These are phyloP conservation scores for Xiphophorus birchmanni DNA, from an alignment of 2,797 vertebrate genomes.

Conservation along the genomic window DNA sequence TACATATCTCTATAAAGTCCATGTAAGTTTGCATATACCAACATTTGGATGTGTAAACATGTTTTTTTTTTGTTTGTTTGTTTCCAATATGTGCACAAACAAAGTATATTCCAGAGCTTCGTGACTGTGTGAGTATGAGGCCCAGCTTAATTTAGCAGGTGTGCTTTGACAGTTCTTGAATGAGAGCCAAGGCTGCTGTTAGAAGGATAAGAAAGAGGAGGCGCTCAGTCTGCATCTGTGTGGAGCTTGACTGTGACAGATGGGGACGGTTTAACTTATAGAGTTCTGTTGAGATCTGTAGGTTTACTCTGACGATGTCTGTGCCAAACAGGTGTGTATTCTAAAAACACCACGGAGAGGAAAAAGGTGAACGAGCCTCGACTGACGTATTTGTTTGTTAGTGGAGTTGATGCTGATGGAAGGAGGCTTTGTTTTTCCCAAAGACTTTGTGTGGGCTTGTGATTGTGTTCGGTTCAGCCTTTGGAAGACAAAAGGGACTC, in stretches of 20 bases:
- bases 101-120: slow-evolving; percentile 37
- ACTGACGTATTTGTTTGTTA: slow-evolving; percentile 59
- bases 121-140: slow-evolving; percentile 65
- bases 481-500: slow-evolving; percentile 16
- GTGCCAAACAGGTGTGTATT: slow-evolving; percentile 83
- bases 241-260: slow-evolving; percentile 78
- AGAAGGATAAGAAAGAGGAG: slow-evolving; percentile 72
- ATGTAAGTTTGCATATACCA: slow-evolving; percentile 29
- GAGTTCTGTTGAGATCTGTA: slow-evolving; percentile 85
- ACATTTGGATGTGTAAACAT: slow-evolving; percentile 30
- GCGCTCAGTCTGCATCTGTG: slow-evolving; percentile 80
- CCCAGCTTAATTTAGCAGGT: slow-evolving; percentile 84
- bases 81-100: slow-evolving; percentile 31
- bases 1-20: slow-evolving; percentile 9
- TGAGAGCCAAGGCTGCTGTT: slow-evolving; percentile 79
- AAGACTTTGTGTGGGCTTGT: slow-evolving; percentile 17
- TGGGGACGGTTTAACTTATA: slow-evolving; percentile 87
- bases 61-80: slow-evolving; percentile 12
- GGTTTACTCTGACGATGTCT: slow-evolving; percentile 75
- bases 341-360: slow-evolving; percentile 69
- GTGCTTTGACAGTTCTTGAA: slow-evolving; percentile 85
- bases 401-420: slow-evolving; percentile 36
- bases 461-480: slow-evolving; percentile 19
- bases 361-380: slow-evolving; percentile 61
- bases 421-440: slow-evolving; percentile 21